Evolutionary conservation across 1,140 invertebrate genomes (phyloP).

Genomic region (Antheraea pernyi): DNA sequence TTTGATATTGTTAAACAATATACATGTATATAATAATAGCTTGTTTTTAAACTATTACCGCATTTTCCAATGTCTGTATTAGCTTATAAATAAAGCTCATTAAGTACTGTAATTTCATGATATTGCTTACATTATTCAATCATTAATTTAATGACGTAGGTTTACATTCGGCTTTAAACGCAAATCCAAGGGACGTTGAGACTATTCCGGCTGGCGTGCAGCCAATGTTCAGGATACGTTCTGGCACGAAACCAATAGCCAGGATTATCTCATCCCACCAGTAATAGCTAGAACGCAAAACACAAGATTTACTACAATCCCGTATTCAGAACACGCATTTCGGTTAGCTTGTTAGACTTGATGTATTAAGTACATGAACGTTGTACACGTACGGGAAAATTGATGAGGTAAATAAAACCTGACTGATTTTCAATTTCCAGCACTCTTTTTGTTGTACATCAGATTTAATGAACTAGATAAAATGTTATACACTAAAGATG

Average conservation of each 20-base stretch:
- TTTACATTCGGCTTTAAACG: conserved; percentile 28
- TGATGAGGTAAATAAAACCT: neutral
- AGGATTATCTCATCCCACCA: conserved; percentile 40
- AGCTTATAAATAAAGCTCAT: too few species aligned
- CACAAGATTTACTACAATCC: conserved; percentile 27
- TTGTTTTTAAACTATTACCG: too few species aligned
- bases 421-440: conserved; percentile 1
- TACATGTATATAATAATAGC: too few species aligned
- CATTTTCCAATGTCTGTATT: too few species aligned
- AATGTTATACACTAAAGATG: neutral
- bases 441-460: neutral
- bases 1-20: too few species aligned
- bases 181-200: conserved; percentile 36
- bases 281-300: conserved; percentile 27
- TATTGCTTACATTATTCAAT: conserved; percentile 3
- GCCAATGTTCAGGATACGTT: conserved; percentile 39
- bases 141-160: conserved; percentile 13
- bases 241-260: conserved; percentile 42
- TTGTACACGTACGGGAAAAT: neutral
- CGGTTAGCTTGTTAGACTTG: conserved; percentile 15
- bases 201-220: conserved; percentile 39
- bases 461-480: conserved; percentile 12
- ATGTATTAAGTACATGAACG: neutral
- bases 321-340: conserved; percentile 23
- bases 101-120: too few species aligned